Evolutionary conservation across 2,888 invertebrate genomes (phyloP).

Genomic region (Noctua janthe): DNA sequence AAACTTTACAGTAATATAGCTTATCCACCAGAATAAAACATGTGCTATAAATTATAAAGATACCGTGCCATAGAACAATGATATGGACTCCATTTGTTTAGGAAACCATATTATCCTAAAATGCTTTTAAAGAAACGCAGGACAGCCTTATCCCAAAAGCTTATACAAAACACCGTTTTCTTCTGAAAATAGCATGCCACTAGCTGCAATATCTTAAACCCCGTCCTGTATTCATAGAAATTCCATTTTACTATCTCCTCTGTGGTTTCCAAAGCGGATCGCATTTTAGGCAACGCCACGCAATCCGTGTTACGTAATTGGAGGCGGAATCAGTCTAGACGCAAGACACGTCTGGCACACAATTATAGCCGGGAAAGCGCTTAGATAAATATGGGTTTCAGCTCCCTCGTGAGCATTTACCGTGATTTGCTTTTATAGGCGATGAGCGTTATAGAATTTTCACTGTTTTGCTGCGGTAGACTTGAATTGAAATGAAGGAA

Average conservation of each 20-base stretch:
- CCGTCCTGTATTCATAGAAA: neutral
- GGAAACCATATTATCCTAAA: neutral
- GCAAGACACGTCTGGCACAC: slow-evolving; percentile 50
- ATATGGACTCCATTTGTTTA: neutral
- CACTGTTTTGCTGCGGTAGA: slow-evolving; percentile 25
- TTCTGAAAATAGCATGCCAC: neutral
- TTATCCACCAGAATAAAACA: no score
- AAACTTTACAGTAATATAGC: no score
- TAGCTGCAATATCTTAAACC: neutral
- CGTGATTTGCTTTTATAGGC: slow-evolving; percentile 40
- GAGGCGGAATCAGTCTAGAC: slow-evolving; percentile 56
- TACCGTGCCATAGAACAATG: neutral
- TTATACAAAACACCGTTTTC: neutral
- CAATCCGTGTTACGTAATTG: slow-evolving; percentile 56
- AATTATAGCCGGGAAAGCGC: slow-evolving; percentile 46
- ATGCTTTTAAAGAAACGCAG: neutral
- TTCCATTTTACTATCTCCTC: slow-evolving; percentile 21
- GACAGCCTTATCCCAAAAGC: neutral
- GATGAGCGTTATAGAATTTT: slow-evolving; percentile 22
- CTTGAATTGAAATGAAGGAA: neutral
- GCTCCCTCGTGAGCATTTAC: slow-evolving; percentile 33
- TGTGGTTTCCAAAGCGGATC: slow-evolving; percentile 38
- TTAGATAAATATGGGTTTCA: slow-evolving; percentile 42
- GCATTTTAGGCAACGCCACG: slow-evolving; percentile 43
- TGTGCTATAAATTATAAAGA: no score